Conservation (phyloP, 2,888 invertebrate species). For the Scelioninae gen. 1 region DNA sequence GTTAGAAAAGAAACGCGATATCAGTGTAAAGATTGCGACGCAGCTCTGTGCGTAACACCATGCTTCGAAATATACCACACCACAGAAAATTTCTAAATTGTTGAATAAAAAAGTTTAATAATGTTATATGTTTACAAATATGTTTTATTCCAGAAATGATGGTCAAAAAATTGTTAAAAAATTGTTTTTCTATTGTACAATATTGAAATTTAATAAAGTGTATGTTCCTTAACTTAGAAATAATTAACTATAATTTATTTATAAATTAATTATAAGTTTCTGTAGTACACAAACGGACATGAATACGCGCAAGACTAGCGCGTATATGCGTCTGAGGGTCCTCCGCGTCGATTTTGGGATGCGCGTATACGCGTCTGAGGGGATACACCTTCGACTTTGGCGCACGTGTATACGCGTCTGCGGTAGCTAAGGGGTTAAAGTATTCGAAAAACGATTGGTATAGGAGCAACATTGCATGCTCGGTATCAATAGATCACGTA, state of each 20-base stretch:
- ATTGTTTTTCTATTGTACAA: slow-evolving; percentile 4
- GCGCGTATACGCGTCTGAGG: slow-evolving; percentile 4
- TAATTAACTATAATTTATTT: slow-evolving; percentile 4
- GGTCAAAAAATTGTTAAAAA: slow-evolving; percentile 4
- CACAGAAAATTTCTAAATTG: not conserved
- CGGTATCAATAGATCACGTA: too few relatives aligned
- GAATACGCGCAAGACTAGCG: slow-evolving; percentile 4
- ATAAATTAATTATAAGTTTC: not conserved
- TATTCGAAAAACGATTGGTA: too few relatives aligned
- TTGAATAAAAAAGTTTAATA: not conserved
- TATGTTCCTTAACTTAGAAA: not conserved
- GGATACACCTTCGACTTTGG: slow-evolving; percentile 4
- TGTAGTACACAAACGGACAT: slow-evolving; percentile 4
- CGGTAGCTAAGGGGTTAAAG: slow-evolving; percentile 1
- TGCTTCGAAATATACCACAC: slow-evolving; percentile 4
- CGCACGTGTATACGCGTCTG: slow-evolving; percentile 1
- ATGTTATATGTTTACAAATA: not conserved
- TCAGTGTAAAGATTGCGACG: slow-evolving; percentile 1
- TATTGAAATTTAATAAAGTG: slow-evolving; percentile 1
- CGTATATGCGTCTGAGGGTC: slow-evolving; percentile 4
- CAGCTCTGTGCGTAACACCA: not conserved
- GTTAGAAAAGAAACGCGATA: slow-evolving; percentile 7
- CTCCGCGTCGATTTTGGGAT: slow-evolving; percentile 4
- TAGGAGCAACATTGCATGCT: too few relatives aligned
- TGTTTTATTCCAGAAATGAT: slow-evolving; percentile 4